Percentiles rank a stretch among this genome's conserved stretches.
phyloP scores from a whole-genome alignment of 2,113 vertebrate genomes.

The Aepyceros melampus region DNA sequence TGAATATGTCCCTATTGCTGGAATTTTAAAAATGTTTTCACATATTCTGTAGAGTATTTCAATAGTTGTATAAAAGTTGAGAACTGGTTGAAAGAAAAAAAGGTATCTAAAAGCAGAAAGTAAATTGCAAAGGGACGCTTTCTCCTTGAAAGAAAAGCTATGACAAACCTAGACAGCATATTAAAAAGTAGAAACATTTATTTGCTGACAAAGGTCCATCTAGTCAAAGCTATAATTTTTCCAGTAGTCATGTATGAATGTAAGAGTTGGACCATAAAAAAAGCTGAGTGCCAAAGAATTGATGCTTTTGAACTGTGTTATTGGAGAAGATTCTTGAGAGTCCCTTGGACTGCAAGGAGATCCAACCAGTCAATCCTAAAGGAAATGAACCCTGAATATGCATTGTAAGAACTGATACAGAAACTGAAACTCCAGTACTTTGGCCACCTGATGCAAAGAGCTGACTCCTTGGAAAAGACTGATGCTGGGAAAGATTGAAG shows the following conservation, averaged over 20 bases:
- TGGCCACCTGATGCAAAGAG: neutral
- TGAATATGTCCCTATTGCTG: neutral
- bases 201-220: neutral
- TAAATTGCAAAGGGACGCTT: neutral
- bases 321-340: neutral
- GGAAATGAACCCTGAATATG: neutral
- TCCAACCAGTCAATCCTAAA: neutral
- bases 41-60: neutral
- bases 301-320: neutral
- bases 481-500: neutral
- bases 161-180: neutral
- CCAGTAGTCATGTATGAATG: neutral
- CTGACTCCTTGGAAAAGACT: neutral
- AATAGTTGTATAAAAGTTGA: neutral
- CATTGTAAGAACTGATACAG: neutral
- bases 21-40: neutral
- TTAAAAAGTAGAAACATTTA: neutral
- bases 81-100: neutral
- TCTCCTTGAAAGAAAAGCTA: neutral
- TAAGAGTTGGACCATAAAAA: neutral
- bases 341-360: neutral
- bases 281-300: fast-evolving
- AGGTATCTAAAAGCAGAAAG: neutral
- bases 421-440: neutral
- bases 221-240: neutral